These are phyloP conservation scores for Melipona bicolor DNA, from an alignment of 2,888 invertebrate species.

Conservation along the genomic window DNA sequence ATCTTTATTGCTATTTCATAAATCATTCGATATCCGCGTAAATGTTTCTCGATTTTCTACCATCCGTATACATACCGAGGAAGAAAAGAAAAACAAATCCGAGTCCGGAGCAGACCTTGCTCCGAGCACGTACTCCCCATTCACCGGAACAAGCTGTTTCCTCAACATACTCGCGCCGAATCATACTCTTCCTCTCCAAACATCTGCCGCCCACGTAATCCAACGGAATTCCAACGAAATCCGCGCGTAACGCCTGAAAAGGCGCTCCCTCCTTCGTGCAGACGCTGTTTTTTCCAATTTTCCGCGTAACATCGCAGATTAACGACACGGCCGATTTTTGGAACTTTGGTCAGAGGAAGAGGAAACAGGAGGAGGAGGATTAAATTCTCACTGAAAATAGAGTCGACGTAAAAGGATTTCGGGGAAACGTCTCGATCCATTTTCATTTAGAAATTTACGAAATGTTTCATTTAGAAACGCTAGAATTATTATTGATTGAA, in stretches of 20 bases:
- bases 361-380: neutral
- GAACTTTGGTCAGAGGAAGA: neutral
- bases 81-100: slow-evolving; percentile 1
- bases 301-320: neutral
- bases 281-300: neutral
- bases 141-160: slow-evolving; percentile 14
- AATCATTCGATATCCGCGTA: slow-evolving; percentile 22
- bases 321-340: neutral
- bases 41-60: slow-evolving; percentile 27
- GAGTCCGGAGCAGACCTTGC: neutral
- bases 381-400: neutral
- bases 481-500: too few relatives aligned
- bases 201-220: neutral
- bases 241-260: neutral
- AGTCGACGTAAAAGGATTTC: neutral
- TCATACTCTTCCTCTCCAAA: slow-evolving; percentile 5
- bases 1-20: slow-evolving; percentile 31
- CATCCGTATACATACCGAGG: neutral
- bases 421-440: neutral
- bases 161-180: neutral
- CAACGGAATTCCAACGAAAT: neutral
- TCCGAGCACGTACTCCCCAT: slow-evolving; percentile 6
- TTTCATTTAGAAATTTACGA: neutral
- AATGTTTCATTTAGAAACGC: too few relatives aligned
- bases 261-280: neutral